Evolutionary conservation across 2,797 vertebrate species (phyloP).

Genomic region (Petrocephalus schoutedeni): DNA sequence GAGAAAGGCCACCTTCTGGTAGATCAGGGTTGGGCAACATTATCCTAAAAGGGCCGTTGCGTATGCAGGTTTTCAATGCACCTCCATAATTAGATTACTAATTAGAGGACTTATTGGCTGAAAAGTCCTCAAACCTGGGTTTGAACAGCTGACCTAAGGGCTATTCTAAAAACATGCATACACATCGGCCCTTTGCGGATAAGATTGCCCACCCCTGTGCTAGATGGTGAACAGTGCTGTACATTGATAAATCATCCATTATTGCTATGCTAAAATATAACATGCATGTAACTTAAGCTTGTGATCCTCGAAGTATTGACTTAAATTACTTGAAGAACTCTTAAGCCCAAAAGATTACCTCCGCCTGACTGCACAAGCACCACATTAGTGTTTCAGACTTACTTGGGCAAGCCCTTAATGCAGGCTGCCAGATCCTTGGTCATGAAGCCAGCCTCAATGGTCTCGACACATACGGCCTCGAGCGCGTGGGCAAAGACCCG

Average conservation of each 20-base stretch:
- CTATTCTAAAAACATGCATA: too few relatives aligned
- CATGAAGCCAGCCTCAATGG: constrained; percentile 95
- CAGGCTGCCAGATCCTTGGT: constrained; percentile 96
- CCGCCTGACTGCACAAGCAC: background rate
- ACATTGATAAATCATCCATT: background rate
- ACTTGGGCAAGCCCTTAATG: constrained; percentile 89
- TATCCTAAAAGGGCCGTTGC: too few relatives aligned
- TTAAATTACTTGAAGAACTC: background rate
- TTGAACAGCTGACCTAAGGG: too few relatives aligned
- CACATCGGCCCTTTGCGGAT: too few relatives aligned
- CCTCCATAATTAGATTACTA: too few relatives aligned
- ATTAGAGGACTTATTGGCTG: too few relatives aligned
- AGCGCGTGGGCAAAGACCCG: constrained; percentile 72
- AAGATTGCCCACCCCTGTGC: too few relatives aligned
- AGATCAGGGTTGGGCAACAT: too few relatives aligned
- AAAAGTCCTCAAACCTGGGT: too few relatives aligned
- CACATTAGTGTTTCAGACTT: constrained; percentile 44
- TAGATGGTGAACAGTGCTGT: too few relatives aligned
- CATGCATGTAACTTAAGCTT: background rate
- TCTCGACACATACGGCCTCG: constrained; percentile 91
- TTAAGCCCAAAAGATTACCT: background rate
- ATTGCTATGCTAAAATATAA: background rate
- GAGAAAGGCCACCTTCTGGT: too few relatives aligned
- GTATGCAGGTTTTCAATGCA: too few relatives aligned
- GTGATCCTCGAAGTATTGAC: background rate